These are phyloP conservation scores for Ptychobarbus kaznakovi DNA, from an alignment of 2,797 vertebrate genomes.

Conservation along the genomic window DNA sequence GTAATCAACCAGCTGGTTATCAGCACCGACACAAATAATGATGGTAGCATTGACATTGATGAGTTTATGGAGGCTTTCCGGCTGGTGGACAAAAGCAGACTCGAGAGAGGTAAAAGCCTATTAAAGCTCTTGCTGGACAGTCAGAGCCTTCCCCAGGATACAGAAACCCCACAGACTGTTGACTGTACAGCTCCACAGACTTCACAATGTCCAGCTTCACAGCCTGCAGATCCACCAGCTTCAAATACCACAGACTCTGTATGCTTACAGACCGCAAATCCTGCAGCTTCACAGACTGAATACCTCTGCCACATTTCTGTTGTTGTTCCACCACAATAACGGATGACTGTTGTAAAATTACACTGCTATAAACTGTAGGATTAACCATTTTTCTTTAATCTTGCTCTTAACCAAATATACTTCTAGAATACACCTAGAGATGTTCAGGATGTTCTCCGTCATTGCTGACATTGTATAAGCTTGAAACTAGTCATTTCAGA, in stretches of 20 bases:
- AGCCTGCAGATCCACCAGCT: not conserved
- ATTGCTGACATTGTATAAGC: not conserved
- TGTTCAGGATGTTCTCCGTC: not conserved
- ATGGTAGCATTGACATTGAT: constrained; percentile 93
- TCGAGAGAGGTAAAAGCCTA: constrained; percentile 78
- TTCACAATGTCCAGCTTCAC: constrained; percentile 55
- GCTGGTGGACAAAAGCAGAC: constrained; percentile 84
- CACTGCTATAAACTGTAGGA: not conserved
- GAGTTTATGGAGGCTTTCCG: constrained; percentile 98
- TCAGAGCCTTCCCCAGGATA: constrained; percentile 6
- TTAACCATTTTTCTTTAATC: not conserved
- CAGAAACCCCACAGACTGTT: not conserved
- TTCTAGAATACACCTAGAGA: not conserved
- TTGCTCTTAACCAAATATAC: not conserved
- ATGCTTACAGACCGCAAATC: not conserved
- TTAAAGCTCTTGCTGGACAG: constrained; percentile 68
- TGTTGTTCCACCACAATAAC: constrained; percentile 10
- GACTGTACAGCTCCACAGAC: constrained; percentile 27
- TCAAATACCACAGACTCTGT: not conserved
- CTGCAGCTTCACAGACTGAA: constrained; percentile 15
- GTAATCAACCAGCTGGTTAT: constrained; percentile 85
- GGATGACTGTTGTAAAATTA: not conserved
- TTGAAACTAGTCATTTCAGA: too few relatives aligned
- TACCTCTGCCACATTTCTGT: constrained; percentile 9
- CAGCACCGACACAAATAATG: constrained; percentile 92